phyloP scores from a whole-genome alignment of 2,797 vertebrate species.

The Streptopelia turtur region DNA sequence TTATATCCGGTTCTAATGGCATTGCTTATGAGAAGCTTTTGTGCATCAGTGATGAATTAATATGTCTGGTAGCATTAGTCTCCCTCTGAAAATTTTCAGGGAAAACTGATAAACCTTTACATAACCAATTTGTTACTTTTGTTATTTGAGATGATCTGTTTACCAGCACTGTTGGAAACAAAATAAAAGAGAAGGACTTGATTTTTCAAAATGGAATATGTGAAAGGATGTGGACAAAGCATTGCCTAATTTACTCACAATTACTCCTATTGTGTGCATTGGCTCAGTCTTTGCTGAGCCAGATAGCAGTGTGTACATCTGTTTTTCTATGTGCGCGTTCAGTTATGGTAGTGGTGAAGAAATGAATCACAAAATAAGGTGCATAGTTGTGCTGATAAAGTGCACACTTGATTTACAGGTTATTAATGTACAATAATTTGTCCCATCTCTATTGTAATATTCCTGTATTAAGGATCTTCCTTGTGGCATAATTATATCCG shows the following conservation, averaged over 20 bases:
- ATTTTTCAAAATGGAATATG: conserved; percentile 1
- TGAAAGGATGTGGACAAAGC: background rate
- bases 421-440: background rate
- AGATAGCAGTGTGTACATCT: background rate
- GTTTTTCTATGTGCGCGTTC: background rate
- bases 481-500: background rate
- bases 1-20: background rate
- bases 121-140: conserved; percentile 23
- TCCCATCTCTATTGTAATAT: background rate
- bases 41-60: background rate
- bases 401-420: background rate
- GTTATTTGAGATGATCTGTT: conserved; percentile 45
- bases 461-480: background rate
- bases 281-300: conserved; percentile 1
- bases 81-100: background rate
- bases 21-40: background rate
- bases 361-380: background rate
- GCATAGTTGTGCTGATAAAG: background rate
- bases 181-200: conserved; percentile 23
- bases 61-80: background rate
- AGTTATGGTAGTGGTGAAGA: background rate
- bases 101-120: conserved; percentile 9
- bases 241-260: conserved; percentile 29
- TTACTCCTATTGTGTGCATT: conserved; percentile 3
- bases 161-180: conserved; percentile 10